Evolutionary conservation across 2,888 invertebrate genomes (phyloP).

Genomic region (Saturnia japonica): DNA sequence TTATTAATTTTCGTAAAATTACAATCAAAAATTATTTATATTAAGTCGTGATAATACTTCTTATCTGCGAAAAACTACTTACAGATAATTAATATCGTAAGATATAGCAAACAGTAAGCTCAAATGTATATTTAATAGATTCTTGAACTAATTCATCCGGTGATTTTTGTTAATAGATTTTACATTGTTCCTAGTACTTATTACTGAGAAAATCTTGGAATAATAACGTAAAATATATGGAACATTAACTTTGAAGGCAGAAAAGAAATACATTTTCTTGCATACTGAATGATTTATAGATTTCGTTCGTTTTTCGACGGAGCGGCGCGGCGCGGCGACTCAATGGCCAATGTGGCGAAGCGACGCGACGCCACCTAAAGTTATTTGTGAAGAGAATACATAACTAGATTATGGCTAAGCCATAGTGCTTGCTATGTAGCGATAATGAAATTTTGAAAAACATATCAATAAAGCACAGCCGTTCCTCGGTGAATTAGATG

Average conservation of each 20-base stretch:
- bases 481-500: not conserved
- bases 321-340: slow-evolving; percentile 30
- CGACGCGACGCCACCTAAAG: slow-evolving; percentile 41
- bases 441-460: not conserved
- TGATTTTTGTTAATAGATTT: not conserved
- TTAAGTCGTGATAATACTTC: not conserved
- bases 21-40: not conserved
- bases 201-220: not conserved
- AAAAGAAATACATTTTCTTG: slow-evolving; percentile 4
- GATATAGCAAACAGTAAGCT: too few species aligned
- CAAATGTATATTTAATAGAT: too few species aligned
- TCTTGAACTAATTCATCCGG: not conserved
- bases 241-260: not conserved
- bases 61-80: too few species aligned
- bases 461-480: not conserved
- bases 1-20: not conserved
- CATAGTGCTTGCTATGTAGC: slow-evolving; percentile 16
- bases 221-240: not conserved
- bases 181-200: not conserved
- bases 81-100: too few species aligned
- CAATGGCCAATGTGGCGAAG: slow-evolving; percentile 52
- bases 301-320: slow-evolving; percentile 31
- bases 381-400: slow-evolving; percentile 70
- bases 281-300: not conserved
- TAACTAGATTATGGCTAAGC: slow-evolving; percentile 39